A percentile compares a stretch with the other conserved stretches of the same genome.
Conservation (phyloP, 2,888 invertebrate species). For the Tineola bisselliella region DNA sequence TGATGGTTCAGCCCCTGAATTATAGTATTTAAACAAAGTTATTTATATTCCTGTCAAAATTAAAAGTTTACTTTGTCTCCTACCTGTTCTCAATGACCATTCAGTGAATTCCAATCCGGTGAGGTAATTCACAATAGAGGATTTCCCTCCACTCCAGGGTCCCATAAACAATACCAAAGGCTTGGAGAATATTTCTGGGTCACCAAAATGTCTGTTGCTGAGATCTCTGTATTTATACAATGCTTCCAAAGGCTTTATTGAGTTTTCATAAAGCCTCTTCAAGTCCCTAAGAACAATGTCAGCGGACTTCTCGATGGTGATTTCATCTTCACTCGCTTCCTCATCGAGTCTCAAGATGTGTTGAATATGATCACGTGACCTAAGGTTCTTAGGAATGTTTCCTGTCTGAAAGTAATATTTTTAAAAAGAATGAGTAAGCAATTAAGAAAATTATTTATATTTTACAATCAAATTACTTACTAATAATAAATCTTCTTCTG, state of each 20-base stretch:
- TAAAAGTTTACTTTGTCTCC: not conserved
- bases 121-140: conserved; percentile 92
- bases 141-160: conserved; percentile 97
- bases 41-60: not conserved
- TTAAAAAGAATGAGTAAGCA: not conserved
- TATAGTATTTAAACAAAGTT: not conserved
- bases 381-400: conserved; percentile 79
- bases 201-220: conserved; percentile 91
- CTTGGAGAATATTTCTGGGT: conserved; percentile 94
- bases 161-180: conserved; percentile 94
- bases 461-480: conserved; percentile 35
- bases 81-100: conserved; percentile 88
- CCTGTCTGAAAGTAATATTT: conserved; percentile 66
- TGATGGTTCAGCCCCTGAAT: conserved; percentile 88
- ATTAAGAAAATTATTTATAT: not conserved
- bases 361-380: conserved; percentile 82
- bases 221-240: conserved; percentile 91
- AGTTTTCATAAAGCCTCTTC: conserved; percentile 85
- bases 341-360: conserved; percentile 83
- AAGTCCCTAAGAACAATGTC: conserved; percentile 84
- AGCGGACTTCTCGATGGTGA: conserved; percentile 76
- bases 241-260: conserved; percentile 90
- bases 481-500: conserved; percentile 73
- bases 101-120: conserved; percentile 86
- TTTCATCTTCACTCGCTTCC: conserved; percentile 76